Conservation (phyloP, 2,113 vertebrate genomes). For the Hucho hucho region DNA sequence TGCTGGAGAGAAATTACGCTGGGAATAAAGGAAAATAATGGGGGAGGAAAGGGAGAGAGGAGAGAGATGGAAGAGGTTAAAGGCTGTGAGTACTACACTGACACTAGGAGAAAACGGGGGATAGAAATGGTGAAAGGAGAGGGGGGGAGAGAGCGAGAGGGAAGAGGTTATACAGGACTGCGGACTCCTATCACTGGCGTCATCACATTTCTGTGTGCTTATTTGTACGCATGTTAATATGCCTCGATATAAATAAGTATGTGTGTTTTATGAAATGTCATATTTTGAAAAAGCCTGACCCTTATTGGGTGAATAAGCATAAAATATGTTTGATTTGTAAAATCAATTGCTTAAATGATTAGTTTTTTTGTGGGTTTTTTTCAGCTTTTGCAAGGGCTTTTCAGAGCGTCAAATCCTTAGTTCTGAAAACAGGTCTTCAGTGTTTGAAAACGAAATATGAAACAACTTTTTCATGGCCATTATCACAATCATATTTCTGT, state of each 20-base stretch:
- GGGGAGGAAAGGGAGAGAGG: neutral
- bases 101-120: neutral
- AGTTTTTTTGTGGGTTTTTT: no score
- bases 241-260: no score
- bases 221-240: no score
- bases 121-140: neutral
- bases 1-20: conserved; percentile 1
- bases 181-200: neutral
- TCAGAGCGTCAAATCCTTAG: no score
- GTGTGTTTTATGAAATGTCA: no score
- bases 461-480: neutral
- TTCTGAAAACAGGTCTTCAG: no score
- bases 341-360: no score
- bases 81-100: neutral
- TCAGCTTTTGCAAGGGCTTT: no score
- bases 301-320: no score
- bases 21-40: neutral
- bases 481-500: neutral
- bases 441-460: neutral
- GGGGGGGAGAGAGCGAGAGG: no score
- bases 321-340: neutral
- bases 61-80: neutral
- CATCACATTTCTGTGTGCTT: no score
- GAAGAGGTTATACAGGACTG: neutral
- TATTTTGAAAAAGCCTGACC: no score